Evolutionary conservation across 1,140 invertebrate species (phyloP).

Genomic region (Ostrea edulis): DNA sequence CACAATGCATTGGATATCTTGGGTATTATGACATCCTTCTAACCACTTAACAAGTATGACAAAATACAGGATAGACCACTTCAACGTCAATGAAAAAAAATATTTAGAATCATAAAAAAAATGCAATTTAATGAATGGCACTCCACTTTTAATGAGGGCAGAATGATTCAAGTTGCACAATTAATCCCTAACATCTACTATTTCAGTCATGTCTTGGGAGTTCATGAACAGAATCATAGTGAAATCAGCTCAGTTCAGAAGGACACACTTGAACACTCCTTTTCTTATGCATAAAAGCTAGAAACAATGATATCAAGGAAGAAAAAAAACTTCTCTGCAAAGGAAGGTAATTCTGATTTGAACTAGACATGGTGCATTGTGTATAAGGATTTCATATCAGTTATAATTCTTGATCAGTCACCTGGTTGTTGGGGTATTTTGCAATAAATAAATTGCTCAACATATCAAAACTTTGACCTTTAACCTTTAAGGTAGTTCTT

Average conservation of each 20-base stretch:
- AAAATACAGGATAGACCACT: slow-evolving; percentile 33
- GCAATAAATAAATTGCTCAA: slow-evolving; percentile 18
- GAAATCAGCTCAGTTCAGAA: not conserved
- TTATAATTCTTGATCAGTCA: not conserved
- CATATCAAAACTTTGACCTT: slow-evolving; percentile 20
- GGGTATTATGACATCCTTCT: not conserved
- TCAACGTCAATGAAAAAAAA: not conserved
- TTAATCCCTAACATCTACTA: slow-evolving; percentile 16
- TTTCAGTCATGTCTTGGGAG: slow-evolving; percentile 27
- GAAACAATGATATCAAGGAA: too few relatives aligned
- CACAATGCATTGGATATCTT: not conserved
- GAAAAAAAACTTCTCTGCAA: too few relatives aligned
- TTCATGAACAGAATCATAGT: not conserved
- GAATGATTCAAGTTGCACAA: slow-evolving; percentile 27
- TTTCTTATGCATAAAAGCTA: not conserved
- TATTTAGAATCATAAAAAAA: slow-evolving; percentile 5
- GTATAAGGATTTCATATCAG: not conserved
- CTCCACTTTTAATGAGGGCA: slow-evolving; percentile 37
- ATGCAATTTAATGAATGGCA: not conserved
- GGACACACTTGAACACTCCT: not conserved
- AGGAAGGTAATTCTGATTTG: slow-evolving; percentile 9
- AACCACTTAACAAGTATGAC: slow-evolving; percentile 30
- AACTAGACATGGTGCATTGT: not conserved
- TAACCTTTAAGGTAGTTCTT: not conserved
- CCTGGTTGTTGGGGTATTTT: slow-evolving; percentile 21